Evolutionary conservation across 2,888 invertebrate genomes (phyloP), one percentile per base, ranked within the genome.

Genomic region (Thereva nobilitata): DNA sequence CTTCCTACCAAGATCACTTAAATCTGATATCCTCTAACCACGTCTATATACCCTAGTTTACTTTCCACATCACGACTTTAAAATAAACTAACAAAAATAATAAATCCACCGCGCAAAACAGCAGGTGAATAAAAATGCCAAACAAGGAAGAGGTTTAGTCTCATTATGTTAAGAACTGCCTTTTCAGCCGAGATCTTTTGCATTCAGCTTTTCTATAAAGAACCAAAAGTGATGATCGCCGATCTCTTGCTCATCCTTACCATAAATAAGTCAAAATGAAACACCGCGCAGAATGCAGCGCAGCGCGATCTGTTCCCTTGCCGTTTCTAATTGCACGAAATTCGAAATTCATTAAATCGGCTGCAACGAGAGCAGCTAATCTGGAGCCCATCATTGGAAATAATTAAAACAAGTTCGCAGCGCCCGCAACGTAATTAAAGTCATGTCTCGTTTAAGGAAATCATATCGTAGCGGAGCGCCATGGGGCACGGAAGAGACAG

Each of bases 391-490:
- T 64, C 54, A 55, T 64, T 64, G 37, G 54, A 64, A 54, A 64
- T 64, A 64, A 64, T 64, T 64, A 64, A 64, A 64, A 64, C 64
- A 54, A 64, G 64, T 53, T 34, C 64, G 53, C 54, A 55, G 54
- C 45, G 45, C 45, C 53, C 53, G 53, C 63, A 64, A 55, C 40
- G 44, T 64, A 64, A 64, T 64, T 64, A 47, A 64, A 64, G 54
- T 64, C 64, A 64, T 64, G 64, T 64, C 64, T 64, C 47, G 64
- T 64, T 64, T 64, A 53, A 64, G 64, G 64, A 64, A 64, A 64
- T 64, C 64, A 64, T 64, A 53, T 64, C 44, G 53, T 12, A 53
- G 42, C 52, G 52, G 42, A 10, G 44, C 42, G 10, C 37, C 42
- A 35, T 53, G 42, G 52, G 40, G 41, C 6, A 8, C 63, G 40